A percentile compares a stretch with the other conserved stretches of the same genome.
phyloP scores from a whole-genome alignment of 2,888 invertebrate species.

The Dryococelus australis region DNA sequence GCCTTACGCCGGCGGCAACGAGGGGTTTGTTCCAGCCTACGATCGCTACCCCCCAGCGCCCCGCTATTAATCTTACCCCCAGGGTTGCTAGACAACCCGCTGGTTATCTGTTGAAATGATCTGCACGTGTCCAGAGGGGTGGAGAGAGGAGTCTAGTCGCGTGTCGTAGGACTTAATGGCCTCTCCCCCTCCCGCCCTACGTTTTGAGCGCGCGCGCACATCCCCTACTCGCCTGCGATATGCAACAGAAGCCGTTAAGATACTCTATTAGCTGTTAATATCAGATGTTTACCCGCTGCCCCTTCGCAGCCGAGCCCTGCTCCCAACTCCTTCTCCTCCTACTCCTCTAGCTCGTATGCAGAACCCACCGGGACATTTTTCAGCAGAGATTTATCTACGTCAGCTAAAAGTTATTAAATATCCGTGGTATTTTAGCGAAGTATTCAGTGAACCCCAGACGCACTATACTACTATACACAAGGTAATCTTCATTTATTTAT shows the following conservation, averaged over 20 bases:
- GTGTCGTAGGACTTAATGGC: neutral
- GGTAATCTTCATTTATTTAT: no score
- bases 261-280: slow-evolving; percentile 11
- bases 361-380: neutral
- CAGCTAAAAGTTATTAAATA: neutral
- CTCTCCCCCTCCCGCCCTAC: neutral
- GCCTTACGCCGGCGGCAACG: no score
- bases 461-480: no score
- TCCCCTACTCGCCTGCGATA: neutral
- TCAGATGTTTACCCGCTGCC: slow-evolving; percentile 8
- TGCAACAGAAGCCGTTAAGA: neutral
- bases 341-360: neutral
- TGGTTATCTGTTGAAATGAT: slow-evolving; percentile 10
- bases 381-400: neutral
- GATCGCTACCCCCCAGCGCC: neutral
- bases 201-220: neutral
- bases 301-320: neutral
- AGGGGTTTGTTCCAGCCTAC: no score
- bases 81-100: neutral
- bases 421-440: no score
- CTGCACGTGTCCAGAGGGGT: neutral
- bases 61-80: slow-evolving; percentile 16
- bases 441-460: no score
- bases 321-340: neutral
- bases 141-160: neutral